Evolutionary conservation across 2,113 vertebrate species (phyloP).

Genomic region (Hemicordylus capensis): DNA sequence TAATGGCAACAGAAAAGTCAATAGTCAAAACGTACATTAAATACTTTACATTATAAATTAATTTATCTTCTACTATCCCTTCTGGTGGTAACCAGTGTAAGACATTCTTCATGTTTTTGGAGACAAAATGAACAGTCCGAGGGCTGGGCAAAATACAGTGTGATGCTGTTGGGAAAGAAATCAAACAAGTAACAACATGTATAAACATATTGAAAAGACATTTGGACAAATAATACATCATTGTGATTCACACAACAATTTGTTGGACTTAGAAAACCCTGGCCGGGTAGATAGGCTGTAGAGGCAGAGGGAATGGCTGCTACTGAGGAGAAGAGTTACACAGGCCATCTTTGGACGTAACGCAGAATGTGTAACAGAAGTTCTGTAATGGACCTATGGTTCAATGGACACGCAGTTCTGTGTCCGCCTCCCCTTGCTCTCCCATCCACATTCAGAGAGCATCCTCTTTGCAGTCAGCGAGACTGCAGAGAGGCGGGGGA

Average conservation of each 20-base stretch:
- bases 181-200: constrained; percentile 32
- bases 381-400: no score
- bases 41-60: constrained; percentile 85
- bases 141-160: constrained; percentile 74
- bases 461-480: no score
- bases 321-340: not conserved
- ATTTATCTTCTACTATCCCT: constrained; percentile 42
- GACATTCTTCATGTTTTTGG: constrained; percentile 86
- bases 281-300: not conserved
- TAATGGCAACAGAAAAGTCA: constrained; percentile 31
- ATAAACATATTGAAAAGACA: constrained; percentile 31
- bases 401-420: no score
- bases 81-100: constrained; percentile 84
- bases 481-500: no score
- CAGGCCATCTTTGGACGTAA: no score
- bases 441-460: no score
- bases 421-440: no score
- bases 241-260: not conserved
- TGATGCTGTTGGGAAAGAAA: constrained; percentile 68
- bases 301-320: not conserved
- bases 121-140: constrained; percentile 80
- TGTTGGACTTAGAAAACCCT: not conserved
- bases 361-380: no score
- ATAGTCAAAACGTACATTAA: constrained; percentile 81
- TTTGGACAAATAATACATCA: not conserved